Evolutionary conservation across 2,797 vertebrate species (phyloP), one percentile per base, ranked within the genome.

Genomic region (Fratercula arctica): DNA sequence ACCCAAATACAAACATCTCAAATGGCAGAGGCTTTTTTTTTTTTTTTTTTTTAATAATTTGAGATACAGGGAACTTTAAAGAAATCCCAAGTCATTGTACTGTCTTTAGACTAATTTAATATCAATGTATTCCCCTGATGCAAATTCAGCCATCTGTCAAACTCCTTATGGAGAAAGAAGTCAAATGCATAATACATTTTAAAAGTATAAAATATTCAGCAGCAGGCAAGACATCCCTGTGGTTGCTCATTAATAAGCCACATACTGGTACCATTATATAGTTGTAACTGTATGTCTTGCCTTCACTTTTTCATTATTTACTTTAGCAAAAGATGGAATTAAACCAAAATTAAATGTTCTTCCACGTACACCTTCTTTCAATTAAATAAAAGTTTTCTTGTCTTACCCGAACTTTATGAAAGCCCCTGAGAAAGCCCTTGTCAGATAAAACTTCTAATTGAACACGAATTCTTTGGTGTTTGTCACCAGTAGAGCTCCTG

Each of bases 91-190:
- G 45, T 51, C 68, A 68, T 3, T 82, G 45, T 37, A 53, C 19
- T 70, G 72, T 79, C 82, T 94, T 75, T 54, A 88, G 63, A 45
- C 18, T 78, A 57, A 79, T 79, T 86, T 79, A 77, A 54, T 77
- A 86, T 43, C 74, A 85, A 24, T 2, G 3, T 51, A 84, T 82
- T 96, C 69, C 56, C 88, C 70, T 69, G 43, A 73, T 50, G 33
- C 33, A 81, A 92, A 54, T 89, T 64, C 64, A 93, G 63, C 48
- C 87, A 87, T 90, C 93, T 94, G 88, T 72, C 88, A 92, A 76
- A 80, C 41, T 92, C 79, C 48, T 91, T 45, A 56, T 19, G 45
- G 70, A 89, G n/a, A 17, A 89, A 60, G 29, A 83, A 89, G 81
- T 79, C 78, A 95, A 76, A 92, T 41, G 48, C 53, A 70, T 54